Percentiles rank a stretch among this genome's conserved stretches.
Conservation (phyloP, 2,797 vertebrate genomes). For the Phoebastria nigripes region DNA sequence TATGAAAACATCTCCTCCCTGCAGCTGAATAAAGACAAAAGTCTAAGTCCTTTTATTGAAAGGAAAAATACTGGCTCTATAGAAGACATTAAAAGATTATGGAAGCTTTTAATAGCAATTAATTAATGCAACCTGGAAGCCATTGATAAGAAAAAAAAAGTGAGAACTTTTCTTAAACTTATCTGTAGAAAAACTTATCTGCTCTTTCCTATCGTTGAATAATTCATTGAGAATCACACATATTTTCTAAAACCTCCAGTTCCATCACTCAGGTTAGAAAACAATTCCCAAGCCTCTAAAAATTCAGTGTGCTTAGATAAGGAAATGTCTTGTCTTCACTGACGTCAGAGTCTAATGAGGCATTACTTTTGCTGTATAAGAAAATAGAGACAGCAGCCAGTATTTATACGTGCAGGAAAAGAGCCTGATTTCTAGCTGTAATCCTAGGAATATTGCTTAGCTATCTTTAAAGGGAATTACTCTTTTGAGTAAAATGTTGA, state of each 20-base stretch:
- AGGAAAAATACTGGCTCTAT: not conserved
- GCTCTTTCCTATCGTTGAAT: not conserved
- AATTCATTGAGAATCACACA: not conserved
- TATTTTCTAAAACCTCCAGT: not conserved
- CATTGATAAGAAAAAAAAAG: not conserved
- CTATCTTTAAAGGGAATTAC: not conserved
- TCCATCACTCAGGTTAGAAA: not conserved
- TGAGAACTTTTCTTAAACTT: not conserved
- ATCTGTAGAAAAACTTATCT: not conserved
- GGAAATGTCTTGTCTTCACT: conserved; percentile 3
- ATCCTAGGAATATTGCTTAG: not conserved
- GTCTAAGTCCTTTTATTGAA: not conserved
- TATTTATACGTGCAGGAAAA: not conserved
- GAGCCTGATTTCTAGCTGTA: not conserved
- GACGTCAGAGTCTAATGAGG: conserved; percentile 13
- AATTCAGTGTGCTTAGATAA: conserved; percentile 12
- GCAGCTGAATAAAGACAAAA: not conserved
- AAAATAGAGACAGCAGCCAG: not conserved
- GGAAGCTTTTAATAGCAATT: conserved; percentile 20
- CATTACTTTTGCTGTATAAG: not conserved
- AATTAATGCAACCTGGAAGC: conserved; percentile 16
- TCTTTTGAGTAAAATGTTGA: not conserved
- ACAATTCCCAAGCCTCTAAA: conserved; percentile 1
- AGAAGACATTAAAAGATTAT: not conserved
- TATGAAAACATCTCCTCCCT: not conserved